Evolutionary conservation across 1,140 invertebrate species (phyloP), one percentile per base, ranked within the genome.

Genomic region (Polyergus mexicanus): DNA sequence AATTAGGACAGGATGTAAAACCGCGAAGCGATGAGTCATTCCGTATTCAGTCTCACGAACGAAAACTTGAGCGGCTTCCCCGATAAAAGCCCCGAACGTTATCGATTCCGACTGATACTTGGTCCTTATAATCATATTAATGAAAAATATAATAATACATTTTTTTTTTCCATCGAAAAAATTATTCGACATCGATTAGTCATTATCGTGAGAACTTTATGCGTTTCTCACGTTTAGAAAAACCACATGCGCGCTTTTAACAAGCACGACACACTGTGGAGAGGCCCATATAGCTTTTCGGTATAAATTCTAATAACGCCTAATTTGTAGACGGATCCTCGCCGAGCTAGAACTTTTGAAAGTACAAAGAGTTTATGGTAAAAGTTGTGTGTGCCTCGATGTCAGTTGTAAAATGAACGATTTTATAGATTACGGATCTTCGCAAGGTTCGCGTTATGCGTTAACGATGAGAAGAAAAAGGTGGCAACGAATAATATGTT

Each of bases 221-320:
- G 54, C 68, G 63, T 80, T 80, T 80, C 11, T 13, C n/a, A 2
- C 25, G 22, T 71, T 32, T 35, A 19, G 35, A 44, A 25, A 8
- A 28, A 72, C n/a, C 38, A 47, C 25, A 25, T 58, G 65, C 41
- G 56, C 44, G 63, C 35, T 32, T 32, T 32, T 32, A 38, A 25
- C 19, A 28, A 41, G 51, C 51, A 22, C 6, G 54, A 60, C 54
- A 28, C 54, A 25, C 88, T 51, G 16, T 16, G 16, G 47, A 51
- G 85, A 84, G 85, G 72, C 65, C 87, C 92, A 92, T 92, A 92
- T 92, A 93, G 93, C 91, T 93, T 81, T 92, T 85, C 81, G 63
- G 71, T 92, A 91, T 93, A 93, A 93, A 93, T 93, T 85, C 91
- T 93, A 93, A 93, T 93, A 93, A 93, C 87, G 84, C 88, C 91